phyloP scores from a whole-genome alignment of 2,888 invertebrate species.

The Trachelus tabidus region DNA sequence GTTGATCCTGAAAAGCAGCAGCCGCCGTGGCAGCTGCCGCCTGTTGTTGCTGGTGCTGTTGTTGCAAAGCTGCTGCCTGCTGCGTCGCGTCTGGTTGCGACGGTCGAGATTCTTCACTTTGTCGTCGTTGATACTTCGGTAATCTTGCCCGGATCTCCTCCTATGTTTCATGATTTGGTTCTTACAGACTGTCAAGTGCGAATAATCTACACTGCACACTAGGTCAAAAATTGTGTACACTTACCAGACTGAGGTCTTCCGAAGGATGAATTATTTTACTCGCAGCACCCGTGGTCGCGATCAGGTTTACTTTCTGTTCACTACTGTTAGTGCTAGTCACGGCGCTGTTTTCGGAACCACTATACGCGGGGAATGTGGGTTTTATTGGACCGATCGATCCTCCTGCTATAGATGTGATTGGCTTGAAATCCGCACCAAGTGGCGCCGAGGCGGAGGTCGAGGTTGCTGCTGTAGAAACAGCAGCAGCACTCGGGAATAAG shows the following conservation, averaged over 20 bases:
- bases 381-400: constrained; percentile 69
- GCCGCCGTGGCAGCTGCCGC: constrained; percentile 68
- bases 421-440: constrained; percentile 73
- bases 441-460: constrained; percentile 66
- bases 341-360: constrained; percentile 63
- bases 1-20: constrained; percentile 62
- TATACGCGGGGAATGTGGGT: constrained; percentile 85
- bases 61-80: constrained; percentile 44
- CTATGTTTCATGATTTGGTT: constrained; percentile 55
- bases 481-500: constrained; percentile 84
- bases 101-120: constrained; percentile 61
- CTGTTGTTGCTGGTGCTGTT: constrained; percentile 49
- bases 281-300: constrained; percentile 84
- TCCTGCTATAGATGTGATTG: constrained; percentile 67
- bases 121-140: constrained; percentile 74
- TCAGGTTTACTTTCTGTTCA: constrained; percentile 69
- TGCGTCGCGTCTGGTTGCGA: constrained; percentile 46
- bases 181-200: neutral
- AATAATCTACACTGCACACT: neutral
- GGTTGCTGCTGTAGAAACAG: constrained; percentile 70
- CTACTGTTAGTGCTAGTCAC: constrained; percentile 67
- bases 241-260: constrained; percentile 85
- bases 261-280: constrained; percentile 94
- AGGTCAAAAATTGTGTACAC: constrained; percentile 25
- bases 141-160: constrained; percentile 83